Percentiles rank a stretch among this genome's conserved stretches.
These are phyloP conservation scores for Passer montanus DNA, from an alignment of 2,113 vertebrate species.

Conservation along the genomic window DNA sequence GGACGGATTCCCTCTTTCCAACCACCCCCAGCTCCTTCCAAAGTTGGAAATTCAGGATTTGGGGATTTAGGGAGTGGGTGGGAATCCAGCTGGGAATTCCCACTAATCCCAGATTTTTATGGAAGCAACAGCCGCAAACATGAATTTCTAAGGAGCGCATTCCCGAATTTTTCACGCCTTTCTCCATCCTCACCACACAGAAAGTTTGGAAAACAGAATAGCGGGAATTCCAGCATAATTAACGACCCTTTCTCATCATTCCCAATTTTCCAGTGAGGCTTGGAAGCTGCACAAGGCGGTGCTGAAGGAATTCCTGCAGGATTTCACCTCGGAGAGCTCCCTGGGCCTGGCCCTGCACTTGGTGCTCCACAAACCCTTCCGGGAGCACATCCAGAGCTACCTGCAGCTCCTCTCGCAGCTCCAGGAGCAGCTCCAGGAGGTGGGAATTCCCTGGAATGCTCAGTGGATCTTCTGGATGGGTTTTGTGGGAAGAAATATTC, in stretches of 20 bases:
- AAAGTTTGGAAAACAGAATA: no score
- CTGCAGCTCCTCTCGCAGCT: background rate
- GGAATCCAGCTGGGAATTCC: background rate
- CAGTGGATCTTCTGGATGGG: fast-evolving
- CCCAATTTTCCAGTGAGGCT: background rate
- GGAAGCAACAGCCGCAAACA: background rate
- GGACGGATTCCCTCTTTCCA: no score
- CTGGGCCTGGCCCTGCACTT: background rate
- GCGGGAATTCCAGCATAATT: background rate
- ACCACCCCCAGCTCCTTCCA: no score
- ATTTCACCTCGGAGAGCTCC: background rate
- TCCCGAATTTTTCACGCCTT: fast-evolving
- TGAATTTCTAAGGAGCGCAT: fast-evolving
- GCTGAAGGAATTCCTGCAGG: background rate
- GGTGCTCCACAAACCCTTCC: background rate
- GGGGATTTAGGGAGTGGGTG: background rate
- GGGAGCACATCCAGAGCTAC: background rate
- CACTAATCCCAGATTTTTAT: background rate
- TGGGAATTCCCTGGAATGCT: background rate
- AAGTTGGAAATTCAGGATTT: background rate
- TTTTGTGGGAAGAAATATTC: background rate
- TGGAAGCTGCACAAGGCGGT: background rate
- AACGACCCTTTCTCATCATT: fast-evolving
- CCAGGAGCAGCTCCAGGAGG: background rate
- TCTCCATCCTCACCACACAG: fast-evolving